Evolutionary conservation across 2,888 invertebrate species (phyloP).

Genomic region (Sialis lutaria): DNA sequence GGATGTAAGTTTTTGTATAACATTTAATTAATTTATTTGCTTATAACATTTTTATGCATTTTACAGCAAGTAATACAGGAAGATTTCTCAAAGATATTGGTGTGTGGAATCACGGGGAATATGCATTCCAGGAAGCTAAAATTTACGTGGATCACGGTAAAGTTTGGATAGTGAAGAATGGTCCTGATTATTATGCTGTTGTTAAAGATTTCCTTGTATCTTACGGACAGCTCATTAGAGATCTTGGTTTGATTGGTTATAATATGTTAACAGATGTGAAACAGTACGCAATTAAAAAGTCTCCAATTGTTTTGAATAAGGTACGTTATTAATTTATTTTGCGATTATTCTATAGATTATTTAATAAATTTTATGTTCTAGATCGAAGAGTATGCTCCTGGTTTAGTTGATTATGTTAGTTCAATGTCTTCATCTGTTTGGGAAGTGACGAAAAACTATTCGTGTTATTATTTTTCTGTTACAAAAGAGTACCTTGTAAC

Average conservation of each 20-base stretch:
- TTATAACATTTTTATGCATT: slow-evolving; percentile 2
- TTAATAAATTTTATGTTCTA: slow-evolving; percentile 16
- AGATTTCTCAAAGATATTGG: slow-evolving; percentile 46
- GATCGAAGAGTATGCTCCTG: slow-evolving; percentile 57
- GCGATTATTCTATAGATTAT: slow-evolving; percentile 4
- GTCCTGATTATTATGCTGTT: slow-evolving; percentile 45
- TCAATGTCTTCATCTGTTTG: slow-evolving; percentile 28
- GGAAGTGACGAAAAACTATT: slow-evolving; percentile 28
- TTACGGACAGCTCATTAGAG: slow-evolving; percentile 39
- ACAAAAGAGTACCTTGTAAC: slow-evolving; percentile 45
- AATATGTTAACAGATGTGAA: slow-evolving; percentile 24
- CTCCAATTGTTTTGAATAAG: slow-evolving; percentile 30
- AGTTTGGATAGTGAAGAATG: slow-evolving; percentile 46
- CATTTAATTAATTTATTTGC: background rate
- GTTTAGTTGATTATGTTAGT: slow-evolving; percentile 31
- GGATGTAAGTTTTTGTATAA: slow-evolving; percentile 33
- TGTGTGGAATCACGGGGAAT: slow-evolving; percentile 41
- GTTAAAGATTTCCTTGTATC: slow-evolving; percentile 37
- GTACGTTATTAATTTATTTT: slow-evolving; percentile 25
- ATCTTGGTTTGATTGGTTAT: slow-evolving; percentile 33
- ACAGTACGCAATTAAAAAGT: slow-evolving; percentile 17
- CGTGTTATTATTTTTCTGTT: slow-evolving; percentile 31
- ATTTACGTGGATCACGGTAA: slow-evolving; percentile 43
- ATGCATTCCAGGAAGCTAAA: slow-evolving; percentile 40
- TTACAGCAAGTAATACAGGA: slow-evolving; percentile 44